Evolutionary conservation across 2,797 vertebrate genomes (phyloP).

Genomic region (Lacerta viridis): DNA sequence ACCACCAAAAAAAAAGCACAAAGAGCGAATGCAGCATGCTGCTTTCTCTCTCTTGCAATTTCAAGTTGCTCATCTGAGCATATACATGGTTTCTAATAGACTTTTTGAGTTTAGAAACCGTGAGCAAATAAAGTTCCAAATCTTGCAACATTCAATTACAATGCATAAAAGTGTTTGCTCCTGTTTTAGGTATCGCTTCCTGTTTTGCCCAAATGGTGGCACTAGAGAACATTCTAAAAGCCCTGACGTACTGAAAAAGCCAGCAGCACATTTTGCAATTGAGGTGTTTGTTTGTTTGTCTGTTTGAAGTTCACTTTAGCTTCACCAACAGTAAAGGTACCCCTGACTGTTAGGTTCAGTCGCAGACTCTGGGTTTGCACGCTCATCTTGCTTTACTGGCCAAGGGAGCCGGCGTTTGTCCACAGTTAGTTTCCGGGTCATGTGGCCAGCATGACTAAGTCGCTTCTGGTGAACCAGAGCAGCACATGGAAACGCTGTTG

Average conservation of each 20-base stretch:
- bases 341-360: no score
- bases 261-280: neutral
- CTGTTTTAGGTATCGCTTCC: slow-evolving; percentile 25
- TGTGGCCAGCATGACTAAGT: no score
- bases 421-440: no score
- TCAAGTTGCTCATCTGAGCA: slow-evolving; percentile 49
- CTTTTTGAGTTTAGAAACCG: slow-evolving; percentile 52
- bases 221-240: slow-evolving; percentile 50
- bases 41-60: slow-evolving; percentile 42
- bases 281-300: neutral
- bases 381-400: no score
- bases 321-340: neutral
- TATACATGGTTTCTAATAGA: slow-evolving; percentile 52
- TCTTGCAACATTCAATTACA: slow-evolving; percentile 28
- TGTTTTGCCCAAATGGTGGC: slow-evolving; percentile 55
- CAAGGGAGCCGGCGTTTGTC: no score
- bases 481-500: no score
- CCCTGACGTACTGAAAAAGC: neutral
- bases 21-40: neutral
- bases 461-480: no score
- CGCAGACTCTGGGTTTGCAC: no score
- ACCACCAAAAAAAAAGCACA: neutral
- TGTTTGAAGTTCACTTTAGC: neutral
- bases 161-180: slow-evolving; percentile 24
- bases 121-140: slow-evolving; percentile 48